These are phyloP conservation scores for Drosophila ficusphila DNA, from an alignment of 1,140 invertebrate species.

Conservation along the genomic window DNA sequence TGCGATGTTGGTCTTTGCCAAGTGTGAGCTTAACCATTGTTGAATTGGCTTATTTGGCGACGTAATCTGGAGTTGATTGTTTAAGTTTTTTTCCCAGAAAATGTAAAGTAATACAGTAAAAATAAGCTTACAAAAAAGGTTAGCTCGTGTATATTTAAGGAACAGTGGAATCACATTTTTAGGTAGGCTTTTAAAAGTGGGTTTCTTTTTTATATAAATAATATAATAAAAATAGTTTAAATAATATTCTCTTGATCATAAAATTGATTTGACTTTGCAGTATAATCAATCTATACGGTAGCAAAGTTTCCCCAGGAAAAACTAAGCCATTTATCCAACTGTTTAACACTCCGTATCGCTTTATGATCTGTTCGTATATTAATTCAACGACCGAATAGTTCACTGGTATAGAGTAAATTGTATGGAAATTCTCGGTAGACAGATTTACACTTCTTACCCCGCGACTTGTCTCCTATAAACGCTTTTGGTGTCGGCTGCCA, in stretches of 20 bases:
- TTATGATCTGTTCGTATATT: slow-evolving; percentile 29
- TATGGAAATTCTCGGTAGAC: slow-evolving; percentile 40
- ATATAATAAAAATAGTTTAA: no score
- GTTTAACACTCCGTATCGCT: slow-evolving; percentile 14
- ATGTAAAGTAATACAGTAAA: no score
- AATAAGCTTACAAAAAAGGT: no score
- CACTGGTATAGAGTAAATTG: slow-evolving; percentile 41
- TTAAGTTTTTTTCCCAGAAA: background rate
- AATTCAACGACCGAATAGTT: slow-evolving; percentile 33
- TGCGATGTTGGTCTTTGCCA: background rate
- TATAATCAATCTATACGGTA: background rate
- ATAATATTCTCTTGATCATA: no score
- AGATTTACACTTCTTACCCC: slow-evolving; percentile 19
- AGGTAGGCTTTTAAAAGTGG: no score
- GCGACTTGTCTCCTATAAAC: slow-evolving; percentile 13
- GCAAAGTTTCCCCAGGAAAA: background rate
- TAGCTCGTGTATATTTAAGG: no score
- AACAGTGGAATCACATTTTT: no score
- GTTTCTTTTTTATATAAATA: no score
- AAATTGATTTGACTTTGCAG: background rate
- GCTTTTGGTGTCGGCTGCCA: slow-evolving; percentile 36
- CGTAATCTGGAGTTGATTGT: background rate
- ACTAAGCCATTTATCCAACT: background rate
- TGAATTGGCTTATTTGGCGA: background rate
- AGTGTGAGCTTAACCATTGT: background rate